Conservation (phyloP, 1,140 invertebrate genomes). For the Macrobrachium nipponense region DNA sequence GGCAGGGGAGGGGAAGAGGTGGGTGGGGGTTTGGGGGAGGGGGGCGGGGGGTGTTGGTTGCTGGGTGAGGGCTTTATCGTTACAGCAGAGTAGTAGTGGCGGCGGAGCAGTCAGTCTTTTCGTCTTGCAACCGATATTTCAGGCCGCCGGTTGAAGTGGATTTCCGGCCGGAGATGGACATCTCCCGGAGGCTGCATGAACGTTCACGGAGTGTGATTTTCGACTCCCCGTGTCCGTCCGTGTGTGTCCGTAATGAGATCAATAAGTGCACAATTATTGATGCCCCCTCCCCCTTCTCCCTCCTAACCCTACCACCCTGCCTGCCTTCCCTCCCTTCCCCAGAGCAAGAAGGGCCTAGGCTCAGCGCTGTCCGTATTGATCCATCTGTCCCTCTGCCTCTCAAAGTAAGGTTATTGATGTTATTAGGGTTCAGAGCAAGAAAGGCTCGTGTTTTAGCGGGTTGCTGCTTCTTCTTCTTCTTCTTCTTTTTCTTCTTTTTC, state of each 20-base stretch:
- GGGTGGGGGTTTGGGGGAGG: too few relatives aligned
- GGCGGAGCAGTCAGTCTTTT: too few relatives aligned
- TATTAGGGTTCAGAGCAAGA: conserved; percentile 14
- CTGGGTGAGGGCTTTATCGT: too few relatives aligned
- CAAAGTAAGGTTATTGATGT: conserved; percentile 16
- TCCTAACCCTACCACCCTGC: too few relatives aligned
- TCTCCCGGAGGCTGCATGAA: background rate
- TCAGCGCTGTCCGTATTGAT: conserved; percentile 14
- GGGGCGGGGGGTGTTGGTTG: too few relatives aligned
- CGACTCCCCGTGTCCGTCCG: background rate
- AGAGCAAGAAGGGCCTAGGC: background rate
- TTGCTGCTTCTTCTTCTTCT: too few relatives aligned
- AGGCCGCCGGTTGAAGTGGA: too few relatives aligned
- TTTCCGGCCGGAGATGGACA: too few relatives aligned
- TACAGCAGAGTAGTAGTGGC: too few relatives aligned
- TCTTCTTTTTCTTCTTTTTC: too few relatives aligned
- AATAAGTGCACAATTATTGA: conserved; percentile 31
- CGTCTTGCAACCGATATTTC: too few relatives aligned
- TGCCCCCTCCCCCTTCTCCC: background rate
- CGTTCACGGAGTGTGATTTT: background rate
- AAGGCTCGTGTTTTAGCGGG: background rate
- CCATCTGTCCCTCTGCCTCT: background rate
- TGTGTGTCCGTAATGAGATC: conserved; percentile 27
- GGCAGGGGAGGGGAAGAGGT: too few relatives aligned
- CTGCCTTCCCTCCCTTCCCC: background rate